Evolutionary conservation across 2,113 vertebrate species (phyloP).

Genomic region (Sander vitreus): DNA sequence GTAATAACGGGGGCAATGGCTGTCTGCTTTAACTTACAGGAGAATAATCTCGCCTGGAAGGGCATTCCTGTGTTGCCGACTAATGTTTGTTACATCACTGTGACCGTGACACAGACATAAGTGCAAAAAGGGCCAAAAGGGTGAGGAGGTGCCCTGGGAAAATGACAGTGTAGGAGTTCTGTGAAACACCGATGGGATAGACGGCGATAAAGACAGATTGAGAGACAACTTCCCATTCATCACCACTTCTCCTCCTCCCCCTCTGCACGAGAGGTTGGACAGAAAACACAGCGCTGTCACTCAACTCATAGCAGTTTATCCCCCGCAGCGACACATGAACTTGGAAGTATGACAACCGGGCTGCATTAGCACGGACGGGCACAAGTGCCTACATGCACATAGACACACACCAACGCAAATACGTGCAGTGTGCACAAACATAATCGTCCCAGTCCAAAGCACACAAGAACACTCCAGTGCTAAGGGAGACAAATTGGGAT

Average conservation of each 20-base stretch:
- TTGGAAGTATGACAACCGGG: conserved; percentile 60
- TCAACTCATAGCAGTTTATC: conserved; percentile 54
- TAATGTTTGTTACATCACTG: not conserved
- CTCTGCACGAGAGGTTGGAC: conserved; percentile 43
- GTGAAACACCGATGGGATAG: conserved; percentile 3
- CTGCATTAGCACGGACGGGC: conserved; percentile 43
- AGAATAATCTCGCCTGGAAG: conserved; percentile 31
- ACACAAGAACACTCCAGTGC: not conserved
- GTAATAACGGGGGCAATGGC: not conserved
- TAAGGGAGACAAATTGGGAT: conserved; percentile 4
- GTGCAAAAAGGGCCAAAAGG: conserved; percentile 9
- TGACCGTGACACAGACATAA: conserved; percentile 23
- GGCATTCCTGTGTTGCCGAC: conserved; percentile 24
- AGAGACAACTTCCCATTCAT: conserved; percentile 67
- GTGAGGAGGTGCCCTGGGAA: conserved; percentile 6
- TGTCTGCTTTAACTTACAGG: not conserved
- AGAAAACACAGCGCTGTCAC: conserved; percentile 63
- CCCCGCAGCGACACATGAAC: conserved; percentile 67
- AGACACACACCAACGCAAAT: not conserved
- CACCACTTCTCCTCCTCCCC: conserved; percentile 16
- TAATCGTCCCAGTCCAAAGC: not conserved
- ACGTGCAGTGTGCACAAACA: not conserved
- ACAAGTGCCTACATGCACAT: conserved; percentile 30
- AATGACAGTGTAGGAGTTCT: conserved; percentile 35
- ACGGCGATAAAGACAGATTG: conserved; percentile 49